Conservation (phyloP, 92 coral and sea anemone genomes). For the Virgularia gustaviana region DNA sequence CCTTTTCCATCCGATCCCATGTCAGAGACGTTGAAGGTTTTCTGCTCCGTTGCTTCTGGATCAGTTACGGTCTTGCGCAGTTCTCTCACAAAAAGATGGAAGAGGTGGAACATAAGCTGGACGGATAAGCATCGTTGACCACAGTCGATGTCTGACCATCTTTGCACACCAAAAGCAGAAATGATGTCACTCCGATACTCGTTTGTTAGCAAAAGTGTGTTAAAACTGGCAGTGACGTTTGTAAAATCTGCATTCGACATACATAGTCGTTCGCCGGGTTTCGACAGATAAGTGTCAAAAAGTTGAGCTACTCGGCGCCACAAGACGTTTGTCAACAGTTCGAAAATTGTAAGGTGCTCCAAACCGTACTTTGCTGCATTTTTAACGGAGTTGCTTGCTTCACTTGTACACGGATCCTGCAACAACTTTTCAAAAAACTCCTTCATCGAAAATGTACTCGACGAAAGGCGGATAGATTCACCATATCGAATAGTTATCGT, state of each 20-base stretch:
- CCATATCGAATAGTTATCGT: no score
- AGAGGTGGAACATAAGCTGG: not conserved
- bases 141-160: slow-evolving; percentile 2
- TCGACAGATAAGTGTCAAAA: not conserved
- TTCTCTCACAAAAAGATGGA: not conserved
- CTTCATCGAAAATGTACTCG: no score
- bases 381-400: no score
- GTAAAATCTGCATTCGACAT: not conserved
- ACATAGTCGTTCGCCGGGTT: not conserved
- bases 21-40: not conserved
- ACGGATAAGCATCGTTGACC: not conserved
- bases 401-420: no score
- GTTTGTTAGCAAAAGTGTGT: slow-evolving; percentile 3
- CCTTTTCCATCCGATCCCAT: slow-evolving; percentile 14
- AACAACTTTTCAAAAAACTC: no score
- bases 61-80: not conserved
- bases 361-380: no score
- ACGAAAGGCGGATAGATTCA: no score
- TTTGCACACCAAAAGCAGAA: not conserved
- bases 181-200: slow-evolving; percentile 9
- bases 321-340: not conserved
- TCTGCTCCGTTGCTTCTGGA: not conserved
- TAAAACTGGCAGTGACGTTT: not conserved
- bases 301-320: slow-evolving; percentile 3
- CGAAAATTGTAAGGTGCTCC: not conserved